Percentiles rank a stretch among this genome's conserved stretches.
phyloP scores from a whole-genome alignment of 2,888 invertebrate species.

The Drosophila recens region DNA sequence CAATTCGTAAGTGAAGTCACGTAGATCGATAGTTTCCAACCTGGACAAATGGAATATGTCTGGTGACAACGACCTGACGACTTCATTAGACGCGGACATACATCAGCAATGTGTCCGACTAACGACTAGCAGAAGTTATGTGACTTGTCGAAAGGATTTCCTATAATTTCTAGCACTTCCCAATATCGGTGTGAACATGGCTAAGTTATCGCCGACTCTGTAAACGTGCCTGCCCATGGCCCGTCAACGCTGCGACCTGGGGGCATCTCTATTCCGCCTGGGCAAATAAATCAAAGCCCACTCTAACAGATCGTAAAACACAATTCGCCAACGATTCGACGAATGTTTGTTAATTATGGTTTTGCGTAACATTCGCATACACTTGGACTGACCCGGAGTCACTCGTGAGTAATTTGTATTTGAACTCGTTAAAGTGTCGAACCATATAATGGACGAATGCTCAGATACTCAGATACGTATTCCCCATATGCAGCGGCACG shows the following conservation, averaged over 20 bases:
- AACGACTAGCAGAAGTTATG: constrained; percentile 68
- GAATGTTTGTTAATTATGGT: constrained; percentile 79
- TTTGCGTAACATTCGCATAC: constrained; percentile 69
- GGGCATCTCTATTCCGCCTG: constrained; percentile 33
- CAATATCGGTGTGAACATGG: constrained; percentile 46
- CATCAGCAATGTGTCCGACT: constrained; percentile 65
- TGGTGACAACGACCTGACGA: constrained; percentile 78
- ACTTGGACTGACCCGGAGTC: constrained; percentile 38
- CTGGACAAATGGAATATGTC: constrained; percentile 71
- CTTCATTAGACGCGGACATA: constrained; percentile 79
- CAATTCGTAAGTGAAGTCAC: constrained; percentile 82
- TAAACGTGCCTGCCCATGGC: constrained; percentile 28
- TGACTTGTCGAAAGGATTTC: constrained; percentile 75
- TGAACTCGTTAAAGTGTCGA: constrained; percentile 76
- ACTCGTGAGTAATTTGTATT: constrained; percentile 77
- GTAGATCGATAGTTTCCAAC: constrained; percentile 76
- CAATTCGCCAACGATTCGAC: constrained; percentile 56
- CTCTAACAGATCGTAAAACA: constrained; percentile 66
- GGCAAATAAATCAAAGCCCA: constrained; percentile 68
- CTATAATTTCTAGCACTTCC: constrained; percentile 65
- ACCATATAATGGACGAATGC: constrained; percentile 59
- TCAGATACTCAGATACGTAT: constrained; percentile 47
- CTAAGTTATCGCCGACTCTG: constrained; percentile 54
- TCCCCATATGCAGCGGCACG: constrained; percentile 72
- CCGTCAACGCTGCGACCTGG: not conserved